Evolutionary conservation across 2,888 invertebrate species (phyloP).

Genomic region (Anthophora plumipes): DNA sequence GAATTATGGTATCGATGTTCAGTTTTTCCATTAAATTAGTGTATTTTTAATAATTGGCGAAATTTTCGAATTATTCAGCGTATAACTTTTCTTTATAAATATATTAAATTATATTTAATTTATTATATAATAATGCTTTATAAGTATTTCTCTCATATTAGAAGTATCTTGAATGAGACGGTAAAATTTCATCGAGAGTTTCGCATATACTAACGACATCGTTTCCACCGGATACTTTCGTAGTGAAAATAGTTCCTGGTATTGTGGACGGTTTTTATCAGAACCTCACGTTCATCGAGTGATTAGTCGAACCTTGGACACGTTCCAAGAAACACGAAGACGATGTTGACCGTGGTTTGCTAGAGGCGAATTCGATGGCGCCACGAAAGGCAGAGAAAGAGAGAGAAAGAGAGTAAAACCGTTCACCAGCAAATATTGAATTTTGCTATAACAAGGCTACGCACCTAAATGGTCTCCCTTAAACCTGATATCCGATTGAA

Average conservation of each 20-base stretch:
- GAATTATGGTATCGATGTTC: too few relatives aligned
- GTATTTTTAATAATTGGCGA: too few relatives aligned
- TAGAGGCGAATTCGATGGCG: constrained; percentile 62
- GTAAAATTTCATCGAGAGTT: neutral
- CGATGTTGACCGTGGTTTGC: neutral
- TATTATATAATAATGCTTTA: too few relatives aligned
- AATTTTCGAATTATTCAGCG: too few relatives aligned
- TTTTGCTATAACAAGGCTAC: constrained; percentile 57
- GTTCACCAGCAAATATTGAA: constrained; percentile 66
- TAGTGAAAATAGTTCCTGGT: constrained; percentile 27
- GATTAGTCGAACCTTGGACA: constrained; percentile 18
- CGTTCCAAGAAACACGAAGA: constrained; percentile 24
- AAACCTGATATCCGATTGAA: neutral
- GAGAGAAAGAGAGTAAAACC: constrained; percentile 37
- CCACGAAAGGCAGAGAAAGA: constrained; percentile 46
- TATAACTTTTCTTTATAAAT: too few relatives aligned
- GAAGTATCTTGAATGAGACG: too few relatives aligned
- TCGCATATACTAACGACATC: neutral
- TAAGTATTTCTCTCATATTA: too few relatives aligned
- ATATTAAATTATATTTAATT: too few relatives aligned
- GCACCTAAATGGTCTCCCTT: constrained; percentile 29
- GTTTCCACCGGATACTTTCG: neutral
- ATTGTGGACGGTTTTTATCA: constrained; percentile 2
- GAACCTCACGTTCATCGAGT: constrained; percentile 9
- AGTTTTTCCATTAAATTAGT: too few relatives aligned